phyloP scores from a whole-genome alignment of 2,113 vertebrate species.

The Melanerpes formicivorus region DNA sequence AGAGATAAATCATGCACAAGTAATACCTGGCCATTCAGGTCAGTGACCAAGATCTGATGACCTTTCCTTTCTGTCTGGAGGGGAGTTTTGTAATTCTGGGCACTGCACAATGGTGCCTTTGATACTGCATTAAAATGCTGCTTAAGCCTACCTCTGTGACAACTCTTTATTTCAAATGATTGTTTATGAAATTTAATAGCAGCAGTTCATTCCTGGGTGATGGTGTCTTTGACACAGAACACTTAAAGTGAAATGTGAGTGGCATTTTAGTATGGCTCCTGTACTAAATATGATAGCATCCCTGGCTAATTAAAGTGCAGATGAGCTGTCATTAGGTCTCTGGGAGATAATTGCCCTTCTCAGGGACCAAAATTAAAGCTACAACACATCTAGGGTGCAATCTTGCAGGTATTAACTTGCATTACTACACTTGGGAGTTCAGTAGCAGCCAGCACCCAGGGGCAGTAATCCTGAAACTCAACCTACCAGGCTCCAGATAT shows the following conservation, averaged over 20 bases:
- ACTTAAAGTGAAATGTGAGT: not conserved
- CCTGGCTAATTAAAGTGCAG: not conserved
- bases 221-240: not conserved
- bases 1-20: not conserved
- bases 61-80: not conserved
- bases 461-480: not conserved
- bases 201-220: slow-evolving; percentile 1
- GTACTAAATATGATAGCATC: not conserved
- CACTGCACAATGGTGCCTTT: not conserved
- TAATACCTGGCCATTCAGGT: not conserved
- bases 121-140: not conserved
- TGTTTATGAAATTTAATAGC: not conserved
- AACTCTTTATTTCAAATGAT: not conserved
- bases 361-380: slow-evolving; percentile 4
- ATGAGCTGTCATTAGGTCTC: not conserved
- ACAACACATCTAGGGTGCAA: not conserved
- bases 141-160: not conserved
- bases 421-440: not conserved
- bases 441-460: not conserved
- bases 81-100: not conserved
- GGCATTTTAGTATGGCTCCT: not conserved
- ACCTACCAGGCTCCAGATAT: not conserved
- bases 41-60: not conserved
- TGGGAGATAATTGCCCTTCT: not conserved
- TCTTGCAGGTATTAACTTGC: not conserved